These are phyloP conservation scores for Ceuthmochares aereus DNA, from an alignment of 2,113 vertebrate species.

Conservation along the genomic window DNA sequence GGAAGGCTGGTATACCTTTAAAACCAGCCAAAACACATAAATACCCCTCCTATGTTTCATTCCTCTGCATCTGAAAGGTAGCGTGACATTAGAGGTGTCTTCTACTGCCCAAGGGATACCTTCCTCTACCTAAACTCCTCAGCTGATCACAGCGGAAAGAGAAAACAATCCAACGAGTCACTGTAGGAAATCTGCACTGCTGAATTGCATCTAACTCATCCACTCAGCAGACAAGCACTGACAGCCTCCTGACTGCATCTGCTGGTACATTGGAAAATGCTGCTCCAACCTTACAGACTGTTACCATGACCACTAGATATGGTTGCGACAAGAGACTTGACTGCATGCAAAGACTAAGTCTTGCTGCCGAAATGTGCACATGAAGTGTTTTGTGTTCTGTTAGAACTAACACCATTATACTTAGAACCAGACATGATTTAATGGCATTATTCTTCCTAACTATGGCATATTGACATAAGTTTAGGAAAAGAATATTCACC, in stretches of 20 bases:
- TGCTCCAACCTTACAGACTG: accelerated
- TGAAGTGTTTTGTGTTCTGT: neutral
- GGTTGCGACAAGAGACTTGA: neutral
- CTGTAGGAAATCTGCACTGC: neutral
- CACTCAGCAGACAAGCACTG: neutral
- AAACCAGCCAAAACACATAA: neutral
- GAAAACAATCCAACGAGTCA: constrained; percentile 15
- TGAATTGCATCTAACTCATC: neutral
- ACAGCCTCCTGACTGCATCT: neutral
- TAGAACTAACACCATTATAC: neutral
- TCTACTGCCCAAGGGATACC: neutral
- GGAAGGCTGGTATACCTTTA: neutral
- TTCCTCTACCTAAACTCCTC: neutral
- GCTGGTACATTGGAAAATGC: accelerated
- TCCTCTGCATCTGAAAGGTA: neutral
- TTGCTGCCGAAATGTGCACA: accelerated
- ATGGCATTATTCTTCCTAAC: neutral
- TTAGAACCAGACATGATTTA: neutral
- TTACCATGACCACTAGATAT: accelerated
- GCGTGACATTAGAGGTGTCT: neutral
- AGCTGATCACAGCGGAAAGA: neutral
- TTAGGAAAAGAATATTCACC: neutral
- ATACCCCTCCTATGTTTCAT: neutral
- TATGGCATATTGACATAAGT: accelerated
- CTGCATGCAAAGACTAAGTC: neutral